Base-by-base conservation (phyloP, 92 coral and sea anemone genomes). In the Anthopleura xanthogrammica region DNA sequence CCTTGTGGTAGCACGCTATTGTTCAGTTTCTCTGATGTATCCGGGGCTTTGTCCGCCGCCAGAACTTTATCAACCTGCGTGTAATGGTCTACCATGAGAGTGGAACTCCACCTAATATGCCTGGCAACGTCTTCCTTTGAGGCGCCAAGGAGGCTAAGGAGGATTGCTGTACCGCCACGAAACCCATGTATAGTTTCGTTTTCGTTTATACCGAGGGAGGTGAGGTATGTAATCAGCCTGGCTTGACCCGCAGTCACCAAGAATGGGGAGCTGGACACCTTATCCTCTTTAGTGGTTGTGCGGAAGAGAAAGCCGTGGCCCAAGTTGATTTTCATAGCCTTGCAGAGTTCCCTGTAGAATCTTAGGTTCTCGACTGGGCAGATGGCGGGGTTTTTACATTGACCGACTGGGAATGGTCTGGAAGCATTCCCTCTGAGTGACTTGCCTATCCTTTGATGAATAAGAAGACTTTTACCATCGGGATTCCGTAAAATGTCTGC, bases 101-200 rank as follows among this genome's bases (percentile, higher is more conserved):
- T 85, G 16, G 86, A 90, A 19, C 70, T 76, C 87, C 87, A 89
- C 7, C 89, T 89, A 20, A 89, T 41, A 68, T 81, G 86, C 19
- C 72, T 50, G 12, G 80, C 87, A 7, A 89, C 66, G 29, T 85
- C 86, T 36, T 89, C 85, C 78, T 72, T 90, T 20, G 92, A 82
- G 57, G 85, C 90, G 20, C 92, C 90, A 8, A 80, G 86, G 65
- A 90, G 82, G 50, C 88, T 84, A 1, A 87, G 86, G 39, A 90
- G 86, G 24, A 90, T 79, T 36, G 89, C 90, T 54, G 78, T 80
- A 43, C 93, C 89, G 16, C 89, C 86, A 54, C 90, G 77, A 78
- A 87, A 87, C 39, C 92, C 80, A 58, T 90, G 90, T 24, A 43
- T 85, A 64, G 90, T 62, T 76, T 83, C 86, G 19, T 80, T 64